These are phyloP conservation scores for Thereva unica DNA, from an alignment of 2,888 invertebrate genomes.

Conservation along the genomic window DNA sequence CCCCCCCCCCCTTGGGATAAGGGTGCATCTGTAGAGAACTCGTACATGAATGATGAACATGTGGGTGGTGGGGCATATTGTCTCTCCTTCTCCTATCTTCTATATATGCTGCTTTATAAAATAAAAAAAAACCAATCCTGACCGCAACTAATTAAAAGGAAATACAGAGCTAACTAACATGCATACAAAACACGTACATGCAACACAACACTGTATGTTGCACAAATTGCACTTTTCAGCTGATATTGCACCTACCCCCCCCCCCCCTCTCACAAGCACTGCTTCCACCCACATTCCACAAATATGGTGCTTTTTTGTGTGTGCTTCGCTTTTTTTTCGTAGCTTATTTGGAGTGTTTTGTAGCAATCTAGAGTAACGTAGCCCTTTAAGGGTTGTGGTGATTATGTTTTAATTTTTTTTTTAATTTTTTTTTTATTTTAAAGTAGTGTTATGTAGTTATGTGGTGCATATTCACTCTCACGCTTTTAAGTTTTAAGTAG, in stretches of 20 bases:
- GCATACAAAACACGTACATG: not conserved
- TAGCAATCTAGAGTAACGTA: constrained; percentile 17
- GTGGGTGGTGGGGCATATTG: too few species aligned
- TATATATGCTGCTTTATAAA: too few species aligned
- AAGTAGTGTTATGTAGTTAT: constrained; percentile 27
- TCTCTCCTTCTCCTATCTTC: too few species aligned
- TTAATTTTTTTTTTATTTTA: constrained; percentile 39
- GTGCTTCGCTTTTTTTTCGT: constrained; percentile 36
- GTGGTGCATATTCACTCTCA: constrained; percentile 36
- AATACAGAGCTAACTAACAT: constrained; percentile 6
- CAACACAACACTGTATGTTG: not conserved
- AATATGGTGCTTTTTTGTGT: constrained; percentile 19
- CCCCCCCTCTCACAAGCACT: constrained; percentile 18
- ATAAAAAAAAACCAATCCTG: constrained; percentile 2
- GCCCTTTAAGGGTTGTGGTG: constrained; percentile 15
- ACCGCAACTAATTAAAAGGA: constrained; percentile 31
- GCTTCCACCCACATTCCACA: constrained; percentile 36
- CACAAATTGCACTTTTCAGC: constrained; percentile 25
- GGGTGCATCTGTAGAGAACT: too few species aligned
- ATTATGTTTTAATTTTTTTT: constrained; percentile 36
- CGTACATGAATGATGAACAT: too few species aligned
- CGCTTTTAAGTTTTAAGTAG: constrained; percentile 42
- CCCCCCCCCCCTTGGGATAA: too few species aligned
- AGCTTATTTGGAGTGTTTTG: constrained; percentile 37
- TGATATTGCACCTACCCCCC: constrained; percentile 14